These are phyloP conservation scores for Acleris emargana DNA, from an alignment of 2,888 invertebrate species.

Conservation along the genomic window DNA sequence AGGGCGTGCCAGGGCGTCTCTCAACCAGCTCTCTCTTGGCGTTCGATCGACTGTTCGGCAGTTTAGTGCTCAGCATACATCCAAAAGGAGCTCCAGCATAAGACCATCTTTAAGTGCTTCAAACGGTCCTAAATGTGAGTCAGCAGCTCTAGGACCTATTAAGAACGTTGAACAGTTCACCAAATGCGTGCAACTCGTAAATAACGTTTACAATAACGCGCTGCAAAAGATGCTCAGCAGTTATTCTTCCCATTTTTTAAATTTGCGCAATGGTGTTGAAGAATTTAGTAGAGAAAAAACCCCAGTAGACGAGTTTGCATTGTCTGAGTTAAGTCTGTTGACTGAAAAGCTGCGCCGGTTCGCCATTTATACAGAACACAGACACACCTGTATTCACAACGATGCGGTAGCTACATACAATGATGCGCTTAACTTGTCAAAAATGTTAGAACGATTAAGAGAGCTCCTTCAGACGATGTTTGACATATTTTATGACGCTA, in stretches of 20 bases:
- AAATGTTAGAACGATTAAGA: conserved; percentile 58
- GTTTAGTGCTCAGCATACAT: conserved; percentile 36
- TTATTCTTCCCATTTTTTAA: conserved; percentile 52
- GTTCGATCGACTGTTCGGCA: conserved; percentile 43
- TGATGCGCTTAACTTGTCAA: conserved; percentile 54
- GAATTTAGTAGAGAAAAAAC: conserved; percentile 42
- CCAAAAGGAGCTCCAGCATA: background rate
- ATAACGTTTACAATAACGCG: conserved; percentile 61
- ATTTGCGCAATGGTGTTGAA: conserved; percentile 48
- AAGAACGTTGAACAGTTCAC: conserved; percentile 51
- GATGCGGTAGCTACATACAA: conserved; percentile 45
- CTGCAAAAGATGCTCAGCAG: conserved; percentile 52
- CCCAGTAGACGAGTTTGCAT: conserved; percentile 39
- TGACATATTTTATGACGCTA: conserved; percentile 59
- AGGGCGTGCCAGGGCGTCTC: conserved; percentile 51
- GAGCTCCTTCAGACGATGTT: conserved; percentile 63
- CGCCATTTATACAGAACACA: conserved; percentile 41
- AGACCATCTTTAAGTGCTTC: background rate
- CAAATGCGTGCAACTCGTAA: conserved; percentile 50
- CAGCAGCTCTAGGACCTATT: conserved; percentile 38
- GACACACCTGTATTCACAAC: conserved; percentile 36
- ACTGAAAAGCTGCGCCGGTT: conserved; percentile 49
- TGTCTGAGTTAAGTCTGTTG: conserved; percentile 45
- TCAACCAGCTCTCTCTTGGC: conserved; percentile 62
- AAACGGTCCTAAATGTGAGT: too few species aligned